Evolutionary conservation across 2,888 invertebrate species (phyloP).

Genomic region (Athripsodes cinereus): DNA sequence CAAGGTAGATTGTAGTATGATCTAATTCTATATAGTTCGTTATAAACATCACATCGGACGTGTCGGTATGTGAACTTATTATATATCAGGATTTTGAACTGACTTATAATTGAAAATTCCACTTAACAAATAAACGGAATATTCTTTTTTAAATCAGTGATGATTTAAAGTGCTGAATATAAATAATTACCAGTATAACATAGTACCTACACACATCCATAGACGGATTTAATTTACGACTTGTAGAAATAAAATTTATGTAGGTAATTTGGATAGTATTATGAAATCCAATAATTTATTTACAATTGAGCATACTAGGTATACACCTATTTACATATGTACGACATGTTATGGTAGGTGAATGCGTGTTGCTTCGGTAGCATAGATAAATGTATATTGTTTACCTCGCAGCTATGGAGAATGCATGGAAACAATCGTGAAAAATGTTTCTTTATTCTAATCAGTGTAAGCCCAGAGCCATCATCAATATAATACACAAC

Average conservation of each 20-base stretch:
- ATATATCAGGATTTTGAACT: no score
- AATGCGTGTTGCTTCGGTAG: neutral
- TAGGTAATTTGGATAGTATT: neutral
- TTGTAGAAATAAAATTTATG: neutral
- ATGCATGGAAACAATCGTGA: neutral
- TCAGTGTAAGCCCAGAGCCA: neutral
- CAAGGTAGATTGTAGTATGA: no score
- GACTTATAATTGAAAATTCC: no score
- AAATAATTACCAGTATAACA: no score
- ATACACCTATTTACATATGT: no score
- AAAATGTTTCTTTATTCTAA: constrained; percentile 7
- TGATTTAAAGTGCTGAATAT: no score
- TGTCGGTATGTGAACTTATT: no score
- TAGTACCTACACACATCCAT: no score
- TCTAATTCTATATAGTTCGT: no score
- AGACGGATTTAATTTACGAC: neutral
- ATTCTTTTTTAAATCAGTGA: no score
- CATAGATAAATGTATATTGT: neutral
- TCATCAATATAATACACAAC: neutral
- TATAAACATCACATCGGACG: no score
- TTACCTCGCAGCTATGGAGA: neutral
- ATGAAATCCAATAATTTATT: neutral
- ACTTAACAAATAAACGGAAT: no score
- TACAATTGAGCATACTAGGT: neutral
- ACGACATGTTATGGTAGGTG: neutral